Evolutionary conservation across 2,113 vertebrate species (phyloP), one percentile per base, ranked within the genome.

Genomic region (Phasianus colchicus): DNA sequence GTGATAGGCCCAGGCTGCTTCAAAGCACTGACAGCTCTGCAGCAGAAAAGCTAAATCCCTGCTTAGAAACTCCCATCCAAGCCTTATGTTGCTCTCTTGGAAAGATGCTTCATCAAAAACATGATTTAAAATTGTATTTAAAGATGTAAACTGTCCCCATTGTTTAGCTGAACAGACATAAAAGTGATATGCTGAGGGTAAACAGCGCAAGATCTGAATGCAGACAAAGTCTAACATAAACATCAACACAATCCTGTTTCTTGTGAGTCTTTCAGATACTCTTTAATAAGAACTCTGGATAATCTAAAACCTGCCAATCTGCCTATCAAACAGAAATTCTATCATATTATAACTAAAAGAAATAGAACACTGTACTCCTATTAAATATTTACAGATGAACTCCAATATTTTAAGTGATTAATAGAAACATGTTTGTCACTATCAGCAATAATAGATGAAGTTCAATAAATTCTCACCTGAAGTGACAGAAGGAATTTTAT

Each of bases 401-500:
- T 66, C 21, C 6, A 57, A 13, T 11, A 61, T 13, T 30, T 3
- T 21, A 85, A 60, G 7, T 78, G 29, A 77, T 30, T 47, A 40
- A 66, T 17, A 73, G 50, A 1, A 83, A 14, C 11, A 50, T 13
- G 21, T 38, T 75, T 69, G 43, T 66, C 42, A 74, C 2, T 45
- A 19, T 54, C 36, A 95, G 20, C 15, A 91, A 15, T 8, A 40
- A 13, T 14, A 58, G 6, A 25, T 45, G 9, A 50, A 50, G 40
- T 74, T 64, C 10, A 86, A 21, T 29, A 60, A 86, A 64, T 36
- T 89, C 96, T 97, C 95, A 99, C 99, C 99, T 98, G 99, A 99
- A 98, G 99, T 99, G 97, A 99, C 99, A n/a, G 99, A 99, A 71
- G 99, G 99, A 96, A 99, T 98, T 97, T 99, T 99, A 96, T 98